These are phyloP conservation scores for Lobophora halterata DNA, from an alignment of 2,888 invertebrate species.

Conservation along the genomic window DNA sequence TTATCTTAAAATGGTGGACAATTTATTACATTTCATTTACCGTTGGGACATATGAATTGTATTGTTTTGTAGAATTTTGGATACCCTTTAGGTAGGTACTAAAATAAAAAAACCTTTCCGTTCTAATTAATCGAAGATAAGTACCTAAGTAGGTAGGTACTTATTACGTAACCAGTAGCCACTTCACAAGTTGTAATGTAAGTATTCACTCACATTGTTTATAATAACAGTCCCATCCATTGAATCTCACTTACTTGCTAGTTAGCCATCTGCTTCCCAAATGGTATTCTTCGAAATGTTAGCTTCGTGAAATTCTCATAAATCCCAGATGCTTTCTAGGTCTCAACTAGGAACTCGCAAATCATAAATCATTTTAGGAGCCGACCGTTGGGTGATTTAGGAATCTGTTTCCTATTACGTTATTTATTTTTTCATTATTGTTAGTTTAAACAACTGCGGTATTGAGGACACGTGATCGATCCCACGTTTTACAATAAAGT, in stretches of 20 bases:
- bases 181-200: too few species aligned
- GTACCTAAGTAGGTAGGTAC: too few species aligned
- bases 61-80: slow-evolving; percentile 4
- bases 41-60: slow-evolving; percentile 5
- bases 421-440: too few species aligned
- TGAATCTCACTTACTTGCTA: slow-evolving; percentile 7
- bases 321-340: slow-evolving; percentile 22
- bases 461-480: too few species aligned
- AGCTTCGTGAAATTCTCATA: slow-evolving; percentile 29
- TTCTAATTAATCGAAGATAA: too few species aligned
- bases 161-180: too few species aligned
- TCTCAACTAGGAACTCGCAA: slow-evolving; percentile 11
- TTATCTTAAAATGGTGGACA: slow-evolving; percentile 22
- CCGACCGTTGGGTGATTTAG: slow-evolving; percentile 2
- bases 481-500: too few species aligned
- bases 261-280: slow-evolving; percentile 37
- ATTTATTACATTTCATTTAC: slow-evolving; percentile 18
- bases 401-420: too few species aligned
- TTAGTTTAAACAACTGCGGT: too few species aligned
- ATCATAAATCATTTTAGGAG: slow-evolving; percentile 19
- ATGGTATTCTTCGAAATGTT: slow-evolving; percentile 31
- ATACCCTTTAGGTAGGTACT: too few species aligned
- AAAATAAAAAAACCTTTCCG: too few species aligned
- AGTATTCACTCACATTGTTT: too few species aligned
- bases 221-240: not conserved